Base-by-base conservation (phyloP, 2,113 vertebrate species). In the Todiramphus chloris region DNA sequence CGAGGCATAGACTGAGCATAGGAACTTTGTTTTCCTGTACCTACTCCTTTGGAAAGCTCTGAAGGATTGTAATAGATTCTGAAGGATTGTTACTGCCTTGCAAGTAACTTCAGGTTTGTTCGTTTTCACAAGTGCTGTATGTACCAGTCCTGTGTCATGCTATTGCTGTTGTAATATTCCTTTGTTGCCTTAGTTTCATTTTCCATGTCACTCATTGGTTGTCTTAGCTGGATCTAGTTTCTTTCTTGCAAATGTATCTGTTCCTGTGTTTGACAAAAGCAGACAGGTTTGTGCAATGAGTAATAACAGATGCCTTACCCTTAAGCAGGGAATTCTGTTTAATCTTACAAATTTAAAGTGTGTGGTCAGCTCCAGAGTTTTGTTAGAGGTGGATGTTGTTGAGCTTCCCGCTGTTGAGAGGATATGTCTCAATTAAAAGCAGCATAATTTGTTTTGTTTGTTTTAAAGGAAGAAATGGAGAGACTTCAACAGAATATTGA, bases 381-480 rank as follows among this genome's bases (percentile, higher is more conserved):
- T 74, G 5, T 62, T 76, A 55, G 5, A 80, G 63, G 3, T 73
- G 3, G n/a, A 4, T 11, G 16, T 51, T 59, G 37, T 62, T 55
- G 70, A 63, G 35, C 44, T 76, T 77, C 10, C 41, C 72, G 7
- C 25, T 68, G 10, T 43, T 55, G 55, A 59, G 27, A 80, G 46
- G 33, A 24, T 6, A 18, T 6, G 2, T 83, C 41, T 94, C 23
- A 48, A 7, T 63, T 93, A 46, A 92, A 89, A 83, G 24, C 37
- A 67, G 44, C 11, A 6, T 31, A 28, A 63, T 24, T 33, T 78
- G 30, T n/a, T 13, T 13, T 41, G 14, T 33, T 88, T 95, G 13
- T 83, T 95, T 96, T 96, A 58, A 94, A 99, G 99, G 99, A 99
- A 94, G 99, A 99, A 97, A 99, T 99, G 99, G 39, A 96, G 24